phyloP scores from a whole-genome alignment of 2,888 invertebrate genomes.

The Syrista parreyssii region DNA sequence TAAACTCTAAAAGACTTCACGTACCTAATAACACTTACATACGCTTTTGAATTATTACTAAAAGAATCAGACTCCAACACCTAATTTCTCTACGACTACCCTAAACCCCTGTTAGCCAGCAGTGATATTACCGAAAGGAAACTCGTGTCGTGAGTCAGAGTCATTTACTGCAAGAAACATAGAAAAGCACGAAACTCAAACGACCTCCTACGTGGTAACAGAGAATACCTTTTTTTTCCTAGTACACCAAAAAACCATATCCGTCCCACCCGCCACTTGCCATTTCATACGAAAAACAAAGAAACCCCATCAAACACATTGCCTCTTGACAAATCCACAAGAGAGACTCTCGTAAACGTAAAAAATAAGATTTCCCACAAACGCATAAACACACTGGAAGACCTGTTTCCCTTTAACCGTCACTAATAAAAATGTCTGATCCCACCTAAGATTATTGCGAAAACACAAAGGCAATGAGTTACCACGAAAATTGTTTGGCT shows the following conservation, averaged over 20 bases:
- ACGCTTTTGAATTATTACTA: not conserved
- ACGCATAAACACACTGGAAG: not conserved
- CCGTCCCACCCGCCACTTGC: not conserved
- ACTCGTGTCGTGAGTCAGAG: not conserved
- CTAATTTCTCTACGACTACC: not conserved
- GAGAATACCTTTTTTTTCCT: not conserved
- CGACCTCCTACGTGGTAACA: not conserved
- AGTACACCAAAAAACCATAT: not conserved
- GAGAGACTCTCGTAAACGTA: not conserved
- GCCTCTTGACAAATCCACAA: not conserved
- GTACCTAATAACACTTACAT: not conserved
- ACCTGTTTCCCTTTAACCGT: not conserved
- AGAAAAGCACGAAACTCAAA: not conserved
- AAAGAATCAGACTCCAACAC: not conserved
- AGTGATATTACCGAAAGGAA: not conserved
- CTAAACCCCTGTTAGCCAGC: not conserved
- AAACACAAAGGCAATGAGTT: not conserved
- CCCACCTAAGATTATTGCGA: not conserved
- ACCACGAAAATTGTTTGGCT: not conserved
- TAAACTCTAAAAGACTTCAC: not conserved
- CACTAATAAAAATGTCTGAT: not conserved
- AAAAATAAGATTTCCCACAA: not conserved
- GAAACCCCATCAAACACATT: not conserved
- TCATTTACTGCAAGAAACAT: not conserved
- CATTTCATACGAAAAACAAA: not conserved